These are phyloP conservation scores for Rhizomys pruinosus DNA, from an alignment of 2,113 vertebrate species.

Conservation along the genomic window DNA sequence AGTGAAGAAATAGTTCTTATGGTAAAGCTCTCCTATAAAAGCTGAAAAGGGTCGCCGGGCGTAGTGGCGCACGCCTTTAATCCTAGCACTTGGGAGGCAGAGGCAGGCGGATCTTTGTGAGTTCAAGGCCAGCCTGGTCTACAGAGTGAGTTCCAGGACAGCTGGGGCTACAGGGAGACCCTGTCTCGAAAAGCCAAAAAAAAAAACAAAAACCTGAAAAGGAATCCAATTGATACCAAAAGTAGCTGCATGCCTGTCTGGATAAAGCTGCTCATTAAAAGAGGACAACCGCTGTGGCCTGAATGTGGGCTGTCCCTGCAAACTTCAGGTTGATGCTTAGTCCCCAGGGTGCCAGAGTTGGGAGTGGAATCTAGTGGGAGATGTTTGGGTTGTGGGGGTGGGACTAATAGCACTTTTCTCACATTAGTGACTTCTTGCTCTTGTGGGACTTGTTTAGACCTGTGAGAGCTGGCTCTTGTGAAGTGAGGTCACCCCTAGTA, in stretches of 20 bases:
- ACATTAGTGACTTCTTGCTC: background rate
- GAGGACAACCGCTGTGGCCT: background rate
- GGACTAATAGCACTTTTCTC: background rate
- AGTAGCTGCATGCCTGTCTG: background rate
- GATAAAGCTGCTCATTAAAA: background rate
- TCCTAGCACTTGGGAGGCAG: no score
- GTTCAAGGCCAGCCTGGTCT: no score
- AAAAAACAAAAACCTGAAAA: constrained; percentile 34
- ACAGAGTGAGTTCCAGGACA: no score
- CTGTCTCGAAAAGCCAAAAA: no score
- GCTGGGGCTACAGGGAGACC: no score
- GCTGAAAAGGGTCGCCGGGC: no score
- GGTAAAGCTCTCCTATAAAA: background rate
- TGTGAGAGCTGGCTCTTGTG: background rate
- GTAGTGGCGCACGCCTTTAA: no score
- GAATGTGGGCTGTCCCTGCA: background rate
- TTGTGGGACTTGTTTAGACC: background rate
- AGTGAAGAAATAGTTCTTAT: background rate
- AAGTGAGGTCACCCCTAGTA: background rate
- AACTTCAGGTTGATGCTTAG: background rate
- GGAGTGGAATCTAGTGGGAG: background rate
- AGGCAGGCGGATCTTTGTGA: no score
- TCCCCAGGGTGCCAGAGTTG: background rate
- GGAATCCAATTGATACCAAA: background rate
- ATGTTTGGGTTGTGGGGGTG: background rate